phyloP scores from a whole-genome alignment of 2,113 vertebrate species.

The Psittacara wagleri region DNA sequence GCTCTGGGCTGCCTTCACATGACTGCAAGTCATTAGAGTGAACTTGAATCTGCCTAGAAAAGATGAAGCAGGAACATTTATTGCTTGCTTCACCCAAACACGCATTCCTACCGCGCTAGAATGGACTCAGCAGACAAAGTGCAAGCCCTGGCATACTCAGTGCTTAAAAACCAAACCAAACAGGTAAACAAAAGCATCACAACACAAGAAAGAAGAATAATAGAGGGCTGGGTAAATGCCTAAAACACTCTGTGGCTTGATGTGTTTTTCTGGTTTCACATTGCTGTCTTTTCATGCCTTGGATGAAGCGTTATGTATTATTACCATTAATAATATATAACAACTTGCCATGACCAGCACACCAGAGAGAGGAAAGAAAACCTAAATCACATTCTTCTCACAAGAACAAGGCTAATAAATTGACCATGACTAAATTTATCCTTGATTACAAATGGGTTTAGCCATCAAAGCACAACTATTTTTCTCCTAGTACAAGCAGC shows the following conservation, averaged over 20 bases:
- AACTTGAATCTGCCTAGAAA: not conserved
- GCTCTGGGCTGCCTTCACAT: not conserved
- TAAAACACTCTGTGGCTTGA: not conserved
- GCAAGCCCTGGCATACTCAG: not conserved
- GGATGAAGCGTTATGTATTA: not conserved
- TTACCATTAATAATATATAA: not conserved
- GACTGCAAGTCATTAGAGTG: not conserved
- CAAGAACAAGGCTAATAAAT: not conserved
- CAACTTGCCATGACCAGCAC: not conserved
- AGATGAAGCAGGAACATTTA: not conserved
- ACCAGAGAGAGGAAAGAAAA: not conserved
- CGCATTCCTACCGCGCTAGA: fast-evolving
- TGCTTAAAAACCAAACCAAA: not conserved
- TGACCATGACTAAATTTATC: not conserved
- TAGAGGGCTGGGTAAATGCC: not conserved
- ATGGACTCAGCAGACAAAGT: not conserved
- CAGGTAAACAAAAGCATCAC: not conserved
- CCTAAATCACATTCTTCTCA: not conserved
- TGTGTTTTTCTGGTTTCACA: not conserved
- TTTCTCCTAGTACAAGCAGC: not conserved
- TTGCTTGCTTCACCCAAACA: not conserved
- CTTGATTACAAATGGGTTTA: not conserved
- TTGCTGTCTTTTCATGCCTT: not conserved
- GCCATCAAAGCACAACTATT: not conserved
- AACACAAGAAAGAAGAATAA: not conserved